Conservation (phyloP, 2,113 vertebrate genomes). For the Gnathonemus longibarbis region DNA sequence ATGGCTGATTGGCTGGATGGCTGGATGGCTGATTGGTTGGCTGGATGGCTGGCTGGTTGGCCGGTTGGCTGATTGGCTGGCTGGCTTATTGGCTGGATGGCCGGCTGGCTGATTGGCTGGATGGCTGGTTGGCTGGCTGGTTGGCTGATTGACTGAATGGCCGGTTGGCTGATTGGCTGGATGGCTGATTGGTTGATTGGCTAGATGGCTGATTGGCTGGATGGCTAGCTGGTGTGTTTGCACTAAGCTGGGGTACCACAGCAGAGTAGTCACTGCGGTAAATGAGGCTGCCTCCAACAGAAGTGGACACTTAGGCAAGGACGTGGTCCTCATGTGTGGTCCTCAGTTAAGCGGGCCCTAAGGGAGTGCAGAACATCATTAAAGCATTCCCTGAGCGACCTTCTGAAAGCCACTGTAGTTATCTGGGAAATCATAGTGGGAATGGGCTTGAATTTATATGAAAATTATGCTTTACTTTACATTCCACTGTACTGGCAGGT, state of each 20-base stretch:
- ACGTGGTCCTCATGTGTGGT: background rate
- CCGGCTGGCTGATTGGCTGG: too few relatives aligned
- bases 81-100: too few relatives aligned
- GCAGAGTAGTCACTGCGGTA: slow-evolving; percentile 22
- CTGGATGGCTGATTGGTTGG: background rate
- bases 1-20: background rate
- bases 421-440: background rate
- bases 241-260: slow-evolving; percentile 23
- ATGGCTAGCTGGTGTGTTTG: slow-evolving; percentile 1
- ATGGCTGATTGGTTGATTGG: background rate
- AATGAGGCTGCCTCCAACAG: background rate
- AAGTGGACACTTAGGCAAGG: slow-evolving; percentile 5
- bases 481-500: background rate
- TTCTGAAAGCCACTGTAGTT: background rate
- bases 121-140: background rate
- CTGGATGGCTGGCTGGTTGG: too few relatives aligned
- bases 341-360: background rate
- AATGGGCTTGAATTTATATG: background rate
- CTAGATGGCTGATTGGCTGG: background rate
- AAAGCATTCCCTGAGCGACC: background rate
- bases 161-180: background rate
- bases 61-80: background rate
- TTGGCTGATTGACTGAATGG: background rate
- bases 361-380: background rate
- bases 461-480: background rate